Percentiles rank a stretch among this genome's conserved stretches.
phyloP scores from a whole-genome alignment of 2,113 vertebrate genomes.

The Cryptomyrus ogoouensis region DNA sequence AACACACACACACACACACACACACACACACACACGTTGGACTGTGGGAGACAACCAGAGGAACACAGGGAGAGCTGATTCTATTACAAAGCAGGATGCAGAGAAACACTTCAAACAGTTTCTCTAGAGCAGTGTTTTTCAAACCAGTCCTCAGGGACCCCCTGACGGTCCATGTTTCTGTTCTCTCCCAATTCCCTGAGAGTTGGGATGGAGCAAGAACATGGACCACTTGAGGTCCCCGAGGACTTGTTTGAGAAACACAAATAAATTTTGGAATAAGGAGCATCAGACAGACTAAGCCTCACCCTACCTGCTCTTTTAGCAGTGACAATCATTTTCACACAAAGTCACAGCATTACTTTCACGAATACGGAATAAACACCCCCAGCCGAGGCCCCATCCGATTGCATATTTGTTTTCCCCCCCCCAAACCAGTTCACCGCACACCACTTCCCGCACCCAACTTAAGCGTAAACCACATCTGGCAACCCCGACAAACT shows the following conservation, averaged over 20 bases:
- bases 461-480: not conserved
- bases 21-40: not conserved
- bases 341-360: not conserved
- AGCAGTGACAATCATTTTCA: not conserved
- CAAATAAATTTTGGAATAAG: not conserved
- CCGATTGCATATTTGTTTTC: not conserved
- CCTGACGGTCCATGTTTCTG: no score
- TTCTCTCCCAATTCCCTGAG: not conserved
- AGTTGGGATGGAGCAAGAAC: no score
- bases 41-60: not conserved
- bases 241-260: no score
- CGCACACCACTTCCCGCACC: not conserved
- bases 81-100: no score
- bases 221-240: no score
- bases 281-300: not conserved
- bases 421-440: not conserved
- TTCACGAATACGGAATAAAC: not conserved
- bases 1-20: not conserved
- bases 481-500: not conserved
- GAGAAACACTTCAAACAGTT: not conserved
- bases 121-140: not conserved
- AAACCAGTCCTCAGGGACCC: no score
- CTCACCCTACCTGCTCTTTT: not conserved
- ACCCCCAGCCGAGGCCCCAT: not conserved
- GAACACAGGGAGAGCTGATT: not conserved